These are phyloP conservation scores for Ammodytes marinus DNA, from an alignment of 2,113 vertebrate genomes.

Conservation along the genomic window DNA sequence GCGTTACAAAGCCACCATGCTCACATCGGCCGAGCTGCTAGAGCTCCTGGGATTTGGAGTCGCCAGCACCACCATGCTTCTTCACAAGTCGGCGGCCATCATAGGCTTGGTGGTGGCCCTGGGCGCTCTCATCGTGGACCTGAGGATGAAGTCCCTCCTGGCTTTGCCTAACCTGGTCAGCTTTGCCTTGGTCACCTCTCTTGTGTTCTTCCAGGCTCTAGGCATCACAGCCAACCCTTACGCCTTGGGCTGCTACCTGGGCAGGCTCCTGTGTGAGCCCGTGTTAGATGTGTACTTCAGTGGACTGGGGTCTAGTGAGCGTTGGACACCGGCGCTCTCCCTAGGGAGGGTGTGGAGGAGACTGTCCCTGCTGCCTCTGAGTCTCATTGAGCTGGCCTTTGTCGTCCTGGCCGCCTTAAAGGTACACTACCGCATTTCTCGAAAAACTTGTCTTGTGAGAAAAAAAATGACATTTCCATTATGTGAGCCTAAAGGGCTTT, in stretches of 20 bases:
- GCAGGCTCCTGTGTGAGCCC: constrained; percentile 93
- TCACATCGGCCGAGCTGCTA: constrained; percentile 91
- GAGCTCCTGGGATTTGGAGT: constrained; percentile 95
- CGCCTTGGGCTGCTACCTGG: constrained; percentile 94
- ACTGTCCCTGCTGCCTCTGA: constrained; percentile 91
- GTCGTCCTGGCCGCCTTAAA: constrained; percentile 94
- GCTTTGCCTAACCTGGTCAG: constrained; percentile 91
- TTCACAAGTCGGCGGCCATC: constrained; percentile 90
- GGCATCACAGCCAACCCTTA: constrained; percentile 89
- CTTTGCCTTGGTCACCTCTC: constrained; percentile 88
- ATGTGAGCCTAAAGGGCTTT: constrained; percentile 5
- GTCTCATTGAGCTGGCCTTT: constrained; percentile 88
- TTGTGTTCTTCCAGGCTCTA: constrained; percentile 93
- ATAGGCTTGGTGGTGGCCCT: constrained; percentile 90
- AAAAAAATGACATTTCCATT: constrained; percentile 16
- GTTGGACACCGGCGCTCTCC: constrained; percentile 94
- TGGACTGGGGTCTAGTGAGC: constrained; percentile 91
- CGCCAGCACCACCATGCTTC: constrained; percentile 93
- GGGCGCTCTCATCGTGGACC: constrained; percentile 91
- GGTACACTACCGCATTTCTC: constrained; percentile 55
- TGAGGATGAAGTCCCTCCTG: constrained; percentile 96
- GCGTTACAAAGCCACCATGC: constrained; percentile 87
- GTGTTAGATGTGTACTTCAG: constrained; percentile 96
- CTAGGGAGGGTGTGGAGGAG: constrained; percentile 90
- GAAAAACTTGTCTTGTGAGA: neutral